A percentile compares a stretch with the other conserved stretches of the same genome.
Evolutionary conservation across 2,888 invertebrate species (phyloP).

Genomic region (Tipula unca): DNA sequence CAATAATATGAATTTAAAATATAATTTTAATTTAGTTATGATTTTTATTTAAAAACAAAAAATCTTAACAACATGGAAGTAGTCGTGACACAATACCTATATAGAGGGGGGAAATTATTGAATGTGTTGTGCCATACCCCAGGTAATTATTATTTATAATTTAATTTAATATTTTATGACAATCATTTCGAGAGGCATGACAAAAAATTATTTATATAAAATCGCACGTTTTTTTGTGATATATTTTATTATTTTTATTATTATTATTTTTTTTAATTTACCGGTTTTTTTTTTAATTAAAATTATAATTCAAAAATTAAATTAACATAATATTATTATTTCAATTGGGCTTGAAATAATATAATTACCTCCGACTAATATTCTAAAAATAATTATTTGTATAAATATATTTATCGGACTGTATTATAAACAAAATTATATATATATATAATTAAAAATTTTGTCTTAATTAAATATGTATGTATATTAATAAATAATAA

Average conservation of each 20-base stretch:
- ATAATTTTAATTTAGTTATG: neutral
- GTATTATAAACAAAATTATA: neutral
- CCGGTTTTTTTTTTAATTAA: neutral
- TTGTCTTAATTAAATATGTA: neutral
- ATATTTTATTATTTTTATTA: neutral
- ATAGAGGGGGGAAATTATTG: neutral
- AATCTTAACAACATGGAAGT: neutral
- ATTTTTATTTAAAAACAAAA: neutral
- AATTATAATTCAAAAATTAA: neutral
- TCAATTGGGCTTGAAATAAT: neutral
- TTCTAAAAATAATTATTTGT: neutral
- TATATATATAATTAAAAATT: neutral
- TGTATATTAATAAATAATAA: neutral
- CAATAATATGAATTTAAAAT: neutral
- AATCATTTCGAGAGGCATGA: neutral
- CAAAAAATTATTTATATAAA: conserved; percentile 14
- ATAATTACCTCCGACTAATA: neutral
- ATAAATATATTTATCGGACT: neutral
- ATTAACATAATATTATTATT: neutral
- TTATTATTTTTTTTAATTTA: neutral
- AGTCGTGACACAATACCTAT: neutral
- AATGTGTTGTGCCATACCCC: neutral
- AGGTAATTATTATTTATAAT: neutral
- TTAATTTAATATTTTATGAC: neutral
- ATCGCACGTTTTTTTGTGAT: conserved; percentile 1